These are phyloP conservation scores for Nemurella pictetii DNA, from an alignment of 2,888 invertebrate genomes.

Conservation along the genomic window DNA sequence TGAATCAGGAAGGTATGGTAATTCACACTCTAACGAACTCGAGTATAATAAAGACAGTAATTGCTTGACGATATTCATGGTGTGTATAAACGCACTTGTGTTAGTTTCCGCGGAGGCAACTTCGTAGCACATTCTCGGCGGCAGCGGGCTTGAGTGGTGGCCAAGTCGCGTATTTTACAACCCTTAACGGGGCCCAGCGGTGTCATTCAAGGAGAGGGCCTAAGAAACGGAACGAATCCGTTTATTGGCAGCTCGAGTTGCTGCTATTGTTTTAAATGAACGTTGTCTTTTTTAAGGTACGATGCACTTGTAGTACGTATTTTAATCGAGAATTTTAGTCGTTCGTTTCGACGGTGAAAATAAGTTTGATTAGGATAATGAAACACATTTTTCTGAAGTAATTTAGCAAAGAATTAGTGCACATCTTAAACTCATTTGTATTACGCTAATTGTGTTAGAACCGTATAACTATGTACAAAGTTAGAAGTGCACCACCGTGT, in stretches of 20 bases:
- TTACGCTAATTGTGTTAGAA: not conserved
- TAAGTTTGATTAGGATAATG: not conserved
- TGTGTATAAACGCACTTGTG: not conserved
- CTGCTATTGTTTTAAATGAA: not conserved
- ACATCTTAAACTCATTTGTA: not conserved
- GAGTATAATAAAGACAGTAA: constrained; percentile 25
- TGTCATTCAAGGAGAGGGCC: not conserved
- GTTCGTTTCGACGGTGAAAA: not conserved
- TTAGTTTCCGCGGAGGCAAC: not conserved
- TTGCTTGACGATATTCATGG: constrained; percentile 22
- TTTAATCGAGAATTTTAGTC: not conserved
- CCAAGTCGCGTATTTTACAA: constrained; percentile 11
- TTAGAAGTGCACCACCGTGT: not conserved
- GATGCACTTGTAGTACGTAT: not conserved
- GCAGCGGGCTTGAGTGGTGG: not conserved
- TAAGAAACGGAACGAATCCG: not conserved
- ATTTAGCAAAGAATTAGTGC: not conserved
- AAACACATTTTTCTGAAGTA: not conserved
- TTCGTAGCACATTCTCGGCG: not conserved
- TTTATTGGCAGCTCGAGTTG: not conserved
- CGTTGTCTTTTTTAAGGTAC: not conserved
- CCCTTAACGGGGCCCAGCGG: not conserved
- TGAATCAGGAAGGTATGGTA: not conserved
- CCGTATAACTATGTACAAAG: not conserved
- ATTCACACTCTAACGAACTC: constrained; percentile 19